A percentile compares a stretch with the other conserved stretches of the same genome.
phyloP scores from a whole-genome alignment of 2,113 vertebrate species.

The Passer domesticus region DNA sequence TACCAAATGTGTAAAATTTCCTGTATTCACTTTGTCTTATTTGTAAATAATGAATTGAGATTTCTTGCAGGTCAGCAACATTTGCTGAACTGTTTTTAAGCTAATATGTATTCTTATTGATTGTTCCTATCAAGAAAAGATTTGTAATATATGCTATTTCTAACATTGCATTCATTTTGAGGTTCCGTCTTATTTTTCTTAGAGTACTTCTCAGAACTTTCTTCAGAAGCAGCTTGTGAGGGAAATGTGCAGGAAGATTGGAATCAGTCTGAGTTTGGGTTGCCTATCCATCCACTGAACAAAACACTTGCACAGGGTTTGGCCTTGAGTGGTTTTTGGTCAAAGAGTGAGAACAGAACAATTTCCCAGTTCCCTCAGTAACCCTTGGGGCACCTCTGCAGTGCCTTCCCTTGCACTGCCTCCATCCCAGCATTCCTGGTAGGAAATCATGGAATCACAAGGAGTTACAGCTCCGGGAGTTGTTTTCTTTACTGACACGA shows the following conservation, averaged over 20 bases:
- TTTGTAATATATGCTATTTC: constrained; percentile 86
- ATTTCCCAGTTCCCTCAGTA: neutral
- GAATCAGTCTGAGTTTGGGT: constrained; percentile 64
- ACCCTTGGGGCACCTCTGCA: constrained; percentile 13
- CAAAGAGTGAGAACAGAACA: constrained; percentile 42
- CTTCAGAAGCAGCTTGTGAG: constrained; percentile 80
- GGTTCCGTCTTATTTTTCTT: constrained; percentile 80
- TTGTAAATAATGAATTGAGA: constrained; percentile 84
- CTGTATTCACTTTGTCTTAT: constrained; percentile 85
- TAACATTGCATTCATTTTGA: constrained; percentile 80
- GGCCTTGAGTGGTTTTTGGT: constrained; percentile 47
- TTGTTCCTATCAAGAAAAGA: constrained; percentile 80
- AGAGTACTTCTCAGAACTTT: constrained; percentile 75
- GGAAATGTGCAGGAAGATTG: constrained; percentile 62
- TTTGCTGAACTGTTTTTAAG: constrained; percentile 84
- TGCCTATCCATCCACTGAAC: constrained; percentile 61
- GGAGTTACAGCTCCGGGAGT: neutral
- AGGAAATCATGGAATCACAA: neutral
- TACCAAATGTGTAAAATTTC: constrained; percentile 86
- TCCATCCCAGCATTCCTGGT: neutral
- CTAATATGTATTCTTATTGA: constrained; percentile 84
- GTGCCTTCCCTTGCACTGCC: neutral
- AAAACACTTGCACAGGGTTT: constrained; percentile 65
- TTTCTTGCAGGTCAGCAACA: constrained; percentile 79
- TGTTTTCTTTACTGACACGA: constrained; percentile 32